Evolutionary conservation across 2,113 vertebrate species (phyloP), one percentile per base, ranked within the genome.

Genomic region (Lethenteron reissneri): DNA sequence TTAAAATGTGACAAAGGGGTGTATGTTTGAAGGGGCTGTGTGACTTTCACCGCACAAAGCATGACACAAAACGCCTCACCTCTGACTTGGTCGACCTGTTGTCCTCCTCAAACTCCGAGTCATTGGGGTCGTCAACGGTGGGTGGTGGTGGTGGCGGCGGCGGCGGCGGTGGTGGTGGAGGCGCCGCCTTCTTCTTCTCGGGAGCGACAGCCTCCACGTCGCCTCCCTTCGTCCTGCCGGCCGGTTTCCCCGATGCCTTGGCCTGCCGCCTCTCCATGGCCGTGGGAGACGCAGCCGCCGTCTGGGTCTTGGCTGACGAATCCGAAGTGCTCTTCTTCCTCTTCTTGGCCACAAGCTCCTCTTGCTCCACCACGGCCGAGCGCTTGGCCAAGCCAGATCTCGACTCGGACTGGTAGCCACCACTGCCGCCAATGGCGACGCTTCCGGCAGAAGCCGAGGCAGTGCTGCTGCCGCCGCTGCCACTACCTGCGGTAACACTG

Each of bases 81-180:
- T 95, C 94, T 8, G 92, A 96, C 76, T 94, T 95, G 68, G 92
- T 90, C 57, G 92, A 92, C 8, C 64, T 68, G 64, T 68, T 68
- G 64, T 96, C 94, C 1, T 99, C 92, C 68, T 99, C 94, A 0
- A 91, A 99, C 77, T 97, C 87, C 0, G 92, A 95, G 73, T 90
- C 91, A 10, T 68, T 68, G 64, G 64, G 64, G 25, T 68, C 64
- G 10, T 17, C 64, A 11, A 17, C 64, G n/a, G n/a, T 25, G n/a
- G 25, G 25, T 68, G 64, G 64, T 17, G 62, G 15, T n/a, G 25
- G 64, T 68, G 64, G 64, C n/a, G 64, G 64, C 41, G 41, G 41
- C 41, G 41, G 41, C 41, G 41, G 41, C 41, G 25, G 25, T 5
- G 25, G 25, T 41, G 41, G 41, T 41, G 41, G 41, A 0, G 83